Conservation (phyloP, 2,888 invertebrate genomes). For the Brachypalpus laphriformis region DNA sequence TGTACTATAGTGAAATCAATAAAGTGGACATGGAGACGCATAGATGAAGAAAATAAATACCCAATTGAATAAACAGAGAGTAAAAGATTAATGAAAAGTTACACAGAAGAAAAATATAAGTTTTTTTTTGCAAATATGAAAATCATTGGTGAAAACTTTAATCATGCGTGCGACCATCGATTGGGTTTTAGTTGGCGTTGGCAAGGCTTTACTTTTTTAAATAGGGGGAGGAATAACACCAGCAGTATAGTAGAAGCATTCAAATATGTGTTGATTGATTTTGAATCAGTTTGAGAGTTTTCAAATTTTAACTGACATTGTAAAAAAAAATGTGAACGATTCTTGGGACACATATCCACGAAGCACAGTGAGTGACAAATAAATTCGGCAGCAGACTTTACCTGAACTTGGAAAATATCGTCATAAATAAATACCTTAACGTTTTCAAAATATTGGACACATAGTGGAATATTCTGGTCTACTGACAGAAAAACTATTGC, state of each 20-base stretch:
- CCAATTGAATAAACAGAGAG: slow-evolving; percentile 36
- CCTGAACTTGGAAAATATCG: no score
- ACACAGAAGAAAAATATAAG: slow-evolving; percentile 12
- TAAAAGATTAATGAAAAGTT: slow-evolving; percentile 19
- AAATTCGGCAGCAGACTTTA: no score
- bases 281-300: background rate
- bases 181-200: slow-evolving; percentile 36
- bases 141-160: slow-evolving; percentile 13
- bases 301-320: background rate
- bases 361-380: no score
- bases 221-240: background rate
- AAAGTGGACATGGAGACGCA: background rate
- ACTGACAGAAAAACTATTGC: no score
- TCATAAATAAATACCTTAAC: no score
- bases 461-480: no score
- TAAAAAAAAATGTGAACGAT: no score
- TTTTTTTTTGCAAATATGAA: slow-evolving; percentile 14
- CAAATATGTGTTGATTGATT: background rate
- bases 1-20: slow-evolving; percentile 33
- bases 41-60: slow-evolving; percentile 24
- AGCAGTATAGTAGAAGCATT: background rate
- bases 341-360: no score
- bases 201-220: background rate
- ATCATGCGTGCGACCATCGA: slow-evolving; percentile 49
- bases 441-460: no score